These are phyloP conservation scores for Oxystoma pomonae DNA, from an alignment of 2,888 invertebrate species.

Conservation along the genomic window DNA sequence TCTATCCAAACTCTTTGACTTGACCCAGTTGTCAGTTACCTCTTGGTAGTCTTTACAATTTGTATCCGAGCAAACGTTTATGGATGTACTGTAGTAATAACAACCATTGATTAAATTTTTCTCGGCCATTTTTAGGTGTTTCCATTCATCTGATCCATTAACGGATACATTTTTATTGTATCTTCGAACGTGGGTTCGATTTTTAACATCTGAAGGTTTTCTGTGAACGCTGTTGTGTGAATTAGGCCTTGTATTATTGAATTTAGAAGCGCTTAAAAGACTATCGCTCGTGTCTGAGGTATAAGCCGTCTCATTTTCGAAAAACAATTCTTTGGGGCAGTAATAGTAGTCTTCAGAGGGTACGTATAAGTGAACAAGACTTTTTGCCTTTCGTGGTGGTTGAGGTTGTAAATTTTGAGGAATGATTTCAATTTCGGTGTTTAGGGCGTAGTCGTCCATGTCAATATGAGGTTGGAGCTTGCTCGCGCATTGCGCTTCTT, in stretches of 20 bases:
- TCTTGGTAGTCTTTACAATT: slow-evolving; percentile 23
- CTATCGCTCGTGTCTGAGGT: slow-evolving; percentile 70
- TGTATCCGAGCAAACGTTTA: slow-evolving; percentile 23
- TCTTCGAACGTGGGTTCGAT: slow-evolving; percentile 11
- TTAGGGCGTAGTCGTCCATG: slow-evolving; percentile 52
- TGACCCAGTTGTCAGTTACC: slow-evolving; percentile 27
- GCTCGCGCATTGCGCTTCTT: slow-evolving; percentile 38
- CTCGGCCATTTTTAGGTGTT: slow-evolving; percentile 19
- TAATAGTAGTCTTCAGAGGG: slow-evolving; percentile 55
- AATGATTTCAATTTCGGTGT: slow-evolving; percentile 63
- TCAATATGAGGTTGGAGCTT: slow-evolving; percentile 40
- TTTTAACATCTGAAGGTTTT: slow-evolving; percentile 48
- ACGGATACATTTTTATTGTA: slow-evolving; percentile 19
- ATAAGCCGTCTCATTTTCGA: slow-evolving; percentile 56
- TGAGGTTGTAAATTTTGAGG: slow-evolving; percentile 76
- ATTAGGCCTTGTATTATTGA: slow-evolving; percentile 20
- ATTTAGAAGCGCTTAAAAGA: slow-evolving; percentile 60
- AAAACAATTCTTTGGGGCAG: slow-evolving; percentile 51
- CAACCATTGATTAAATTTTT: slow-evolving; percentile 24
- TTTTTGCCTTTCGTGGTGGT: slow-evolving; percentile 72
- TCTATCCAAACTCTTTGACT: slow-evolving; percentile 71
- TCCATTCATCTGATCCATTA: slow-evolving; percentile 34
- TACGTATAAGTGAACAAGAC: slow-evolving; percentile 64
- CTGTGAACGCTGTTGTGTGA: slow-evolving; percentile 8
- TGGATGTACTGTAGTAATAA: slow-evolving; percentile 26